Percentiles rank a stretch among this genome's conserved stretches.
Evolutionary conservation across 2,113 vertebrate genomes (phyloP).

Genomic region (Ifrita kowaldi): DNA sequence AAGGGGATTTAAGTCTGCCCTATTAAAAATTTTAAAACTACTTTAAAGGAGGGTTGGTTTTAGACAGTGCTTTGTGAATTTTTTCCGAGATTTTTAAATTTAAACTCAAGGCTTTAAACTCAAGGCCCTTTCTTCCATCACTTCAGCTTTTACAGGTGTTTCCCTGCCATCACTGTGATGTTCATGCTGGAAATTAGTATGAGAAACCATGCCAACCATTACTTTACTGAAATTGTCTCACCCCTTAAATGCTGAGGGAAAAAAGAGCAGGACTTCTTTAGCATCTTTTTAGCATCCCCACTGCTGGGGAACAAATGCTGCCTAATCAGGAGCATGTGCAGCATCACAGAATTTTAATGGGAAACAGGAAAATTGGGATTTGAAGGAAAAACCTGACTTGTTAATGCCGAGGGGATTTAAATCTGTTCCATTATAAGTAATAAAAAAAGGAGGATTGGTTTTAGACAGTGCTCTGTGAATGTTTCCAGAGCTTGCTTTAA

Average conservation of each 20-base stretch:
- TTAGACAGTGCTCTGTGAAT: neutral
- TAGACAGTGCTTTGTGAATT: neutral
- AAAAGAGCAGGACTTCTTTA: neutral
- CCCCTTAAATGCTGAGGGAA: neutral
- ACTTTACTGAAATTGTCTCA: neutral
- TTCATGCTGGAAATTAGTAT: neutral
- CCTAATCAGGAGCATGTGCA: neutral
- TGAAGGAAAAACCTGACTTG: neutral
- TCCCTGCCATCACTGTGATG: neutral
- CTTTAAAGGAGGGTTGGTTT: neutral
- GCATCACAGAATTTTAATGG: neutral
- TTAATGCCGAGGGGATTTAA: neutral
- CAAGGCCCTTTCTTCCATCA: neutral
- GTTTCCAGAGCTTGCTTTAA: neutral
- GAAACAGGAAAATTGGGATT: neutral
- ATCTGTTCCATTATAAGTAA: neutral
- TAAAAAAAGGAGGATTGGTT: neutral
- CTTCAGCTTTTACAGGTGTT: neutral
- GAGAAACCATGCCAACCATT: neutral
- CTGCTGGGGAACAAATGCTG: neutral
- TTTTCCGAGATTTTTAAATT: neutral
- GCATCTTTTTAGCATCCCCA: neutral
- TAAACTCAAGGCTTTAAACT: neutral
- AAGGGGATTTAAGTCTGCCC: neutral
- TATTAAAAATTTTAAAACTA: neutral